phyloP scores from a whole-genome alignment of 2,888 invertebrate genomes.

The Drosophila multiciliata region DNA sequence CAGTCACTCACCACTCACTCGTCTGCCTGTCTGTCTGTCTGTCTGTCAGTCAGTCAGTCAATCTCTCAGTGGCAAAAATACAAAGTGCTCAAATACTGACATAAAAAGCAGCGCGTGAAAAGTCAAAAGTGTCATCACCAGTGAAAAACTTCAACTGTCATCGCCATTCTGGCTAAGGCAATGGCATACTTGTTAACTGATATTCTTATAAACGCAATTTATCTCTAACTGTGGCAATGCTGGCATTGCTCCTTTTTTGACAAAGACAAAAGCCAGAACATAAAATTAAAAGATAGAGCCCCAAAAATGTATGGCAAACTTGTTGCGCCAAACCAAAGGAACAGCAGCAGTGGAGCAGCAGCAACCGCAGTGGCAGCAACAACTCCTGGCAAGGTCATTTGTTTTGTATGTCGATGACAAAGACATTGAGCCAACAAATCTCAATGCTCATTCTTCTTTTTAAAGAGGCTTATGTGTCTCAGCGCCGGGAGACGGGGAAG shows the following conservation, averaged over 20 bases:
- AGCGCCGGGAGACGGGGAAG: slow-evolving; percentile 28
- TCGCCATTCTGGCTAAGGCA: slow-evolving; percentile 52
- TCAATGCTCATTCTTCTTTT: slow-evolving; percentile 7
- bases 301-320: slow-evolving; percentile 75
- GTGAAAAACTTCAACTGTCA: slow-evolving; percentile 44
- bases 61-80: slow-evolving; percentile 16
- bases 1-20: slow-evolving; percentile 37
- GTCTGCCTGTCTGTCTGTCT: slow-evolving; percentile 25
- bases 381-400: slow-evolving; percentile 70
- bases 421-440: slow-evolving; percentile 48
- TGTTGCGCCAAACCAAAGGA: slow-evolving; percentile 54
- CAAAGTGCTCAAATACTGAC: slow-evolving; percentile 37
- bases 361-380: not conserved
- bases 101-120: slow-evolving; percentile 9
- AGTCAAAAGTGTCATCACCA: slow-evolving; percentile 39
- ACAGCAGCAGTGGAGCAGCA: not conserved
- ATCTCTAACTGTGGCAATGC: slow-evolving; percentile 54
- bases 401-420: slow-evolving; percentile 71
- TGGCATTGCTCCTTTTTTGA: too few relatives aligned
- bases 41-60: slow-evolving; percentile 25
- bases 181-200: slow-evolving; percentile 61
- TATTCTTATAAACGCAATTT: slow-evolving; percentile 78
- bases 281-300: slow-evolving; percentile 63
- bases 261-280: slow-evolving; percentile 25
- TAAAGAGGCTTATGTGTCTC: slow-evolving; percentile 5